These are phyloP conservation scores for Ptychadena robeensis DNA, from an alignment of 2,797 vertebrate genomes.

Conservation along the genomic window DNA sequence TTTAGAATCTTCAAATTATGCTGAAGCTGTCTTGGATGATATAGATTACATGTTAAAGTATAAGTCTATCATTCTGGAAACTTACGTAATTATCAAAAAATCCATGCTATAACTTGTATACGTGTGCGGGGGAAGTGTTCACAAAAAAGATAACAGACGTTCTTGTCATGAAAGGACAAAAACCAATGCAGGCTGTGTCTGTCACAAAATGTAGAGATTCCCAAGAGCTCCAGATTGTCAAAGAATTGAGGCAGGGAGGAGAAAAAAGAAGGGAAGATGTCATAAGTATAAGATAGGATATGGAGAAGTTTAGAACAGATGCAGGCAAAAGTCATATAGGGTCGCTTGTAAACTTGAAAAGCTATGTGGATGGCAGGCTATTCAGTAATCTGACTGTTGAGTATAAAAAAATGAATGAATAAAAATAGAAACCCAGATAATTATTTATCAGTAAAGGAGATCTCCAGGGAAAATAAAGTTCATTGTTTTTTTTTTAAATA, in stretches of 20 bases:
- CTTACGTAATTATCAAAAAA: no score
- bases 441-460: no score
- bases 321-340: background rate
- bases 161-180: background rate
- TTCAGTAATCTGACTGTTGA: no score
- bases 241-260: background rate
- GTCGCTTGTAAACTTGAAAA: background rate
- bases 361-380: no score
- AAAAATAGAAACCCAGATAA: no score
- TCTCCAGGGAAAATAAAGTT: no score
- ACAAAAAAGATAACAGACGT: slow-evolving; percentile 20
- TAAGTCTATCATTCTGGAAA: no score
- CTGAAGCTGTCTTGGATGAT: background rate
- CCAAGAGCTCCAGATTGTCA: slow-evolving; percentile 12
- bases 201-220: slow-evolving; percentile 12
- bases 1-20: background rate
- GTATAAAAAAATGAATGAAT: no score
- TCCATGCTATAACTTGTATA: no score
- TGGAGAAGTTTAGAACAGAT: background rate
- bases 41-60: no score
- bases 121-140: slow-evolving; percentile 23
- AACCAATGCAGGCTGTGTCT: slow-evolving; percentile 14
- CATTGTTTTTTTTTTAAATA: no score
- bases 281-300: background rate
- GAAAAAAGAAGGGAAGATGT: background rate